These are phyloP conservation scores for Hyperoplus lanceolatus DNA, from an alignment of 2,797 vertebrate genomes.

Conservation along the genomic window DNA sequence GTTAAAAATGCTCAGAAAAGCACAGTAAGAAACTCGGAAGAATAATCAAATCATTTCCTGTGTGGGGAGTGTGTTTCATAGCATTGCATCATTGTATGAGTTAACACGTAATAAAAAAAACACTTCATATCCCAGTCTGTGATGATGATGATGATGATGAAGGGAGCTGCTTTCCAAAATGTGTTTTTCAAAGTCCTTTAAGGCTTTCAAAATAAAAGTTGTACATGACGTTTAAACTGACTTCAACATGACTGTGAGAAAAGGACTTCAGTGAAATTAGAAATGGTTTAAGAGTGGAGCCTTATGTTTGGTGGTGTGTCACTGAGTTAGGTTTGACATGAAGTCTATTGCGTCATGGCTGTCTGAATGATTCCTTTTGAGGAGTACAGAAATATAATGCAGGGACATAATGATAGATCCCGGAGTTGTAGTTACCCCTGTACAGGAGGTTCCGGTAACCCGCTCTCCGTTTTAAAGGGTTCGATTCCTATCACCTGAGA, in stretches of 20 bases:
- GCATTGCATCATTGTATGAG: constrained; percentile 62
- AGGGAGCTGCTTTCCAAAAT: background rate
- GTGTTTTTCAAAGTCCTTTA: background rate
- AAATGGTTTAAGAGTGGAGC: constrained; percentile 25
- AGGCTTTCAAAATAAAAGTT: constrained; percentile 26
- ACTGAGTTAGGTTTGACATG: background rate
- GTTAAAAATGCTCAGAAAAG: background rate
- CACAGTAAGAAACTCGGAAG: constrained; percentile 16
- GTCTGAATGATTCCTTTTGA: background rate
- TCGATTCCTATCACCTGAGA: too few species aligned
- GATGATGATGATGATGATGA: constrained; percentile 24
- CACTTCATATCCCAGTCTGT: constrained; percentile 12
- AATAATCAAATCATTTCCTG: constrained; percentile 39
- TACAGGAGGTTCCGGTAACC: too few species aligned
- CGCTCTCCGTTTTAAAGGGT: too few species aligned
- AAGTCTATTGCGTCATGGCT: background rate
- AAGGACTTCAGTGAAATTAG: constrained; percentile 18
- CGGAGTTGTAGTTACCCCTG: too few species aligned
- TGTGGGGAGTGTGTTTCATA: constrained; percentile 44
- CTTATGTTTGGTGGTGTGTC: background rate
- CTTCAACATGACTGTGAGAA: background rate
- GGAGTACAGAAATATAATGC: background rate
- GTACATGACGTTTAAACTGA: background rate
- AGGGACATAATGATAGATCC: background rate
- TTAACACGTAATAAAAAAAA: constrained; percentile 26